Conservation (phyloP, 2,888 invertebrate species). For the Galerucella nymphaeae region DNA sequence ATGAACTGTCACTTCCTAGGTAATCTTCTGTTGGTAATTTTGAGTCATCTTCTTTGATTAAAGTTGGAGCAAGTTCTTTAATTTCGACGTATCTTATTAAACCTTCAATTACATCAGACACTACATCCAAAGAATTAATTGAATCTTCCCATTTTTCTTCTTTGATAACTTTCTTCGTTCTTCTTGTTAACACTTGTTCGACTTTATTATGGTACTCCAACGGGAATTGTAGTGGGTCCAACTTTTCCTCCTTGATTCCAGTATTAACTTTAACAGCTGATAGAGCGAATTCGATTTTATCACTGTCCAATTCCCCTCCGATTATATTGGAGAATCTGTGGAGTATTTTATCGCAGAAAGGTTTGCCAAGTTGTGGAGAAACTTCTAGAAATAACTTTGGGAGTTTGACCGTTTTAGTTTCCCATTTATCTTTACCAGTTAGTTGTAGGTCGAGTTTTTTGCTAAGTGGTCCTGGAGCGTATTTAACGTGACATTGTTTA, state of each 20-base stretch:
- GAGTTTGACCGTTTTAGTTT: constrained; percentile 65
- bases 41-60: constrained; percentile 64
- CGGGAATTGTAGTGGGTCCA: constrained; percentile 67
- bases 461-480: constrained; percentile 70
- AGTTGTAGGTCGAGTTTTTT: constrained; percentile 67
- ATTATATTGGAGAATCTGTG: constrained; percentile 63
- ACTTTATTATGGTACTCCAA: constrained; percentile 71
- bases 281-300: constrained; percentile 70
- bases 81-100: constrained; percentile 73
- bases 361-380: constrained; percentile 65
- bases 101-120: constrained; percentile 64
- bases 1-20: constrained; percentile 45
- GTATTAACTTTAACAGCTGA: constrained; percentile 62
- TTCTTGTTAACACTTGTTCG: constrained; percentile 68
- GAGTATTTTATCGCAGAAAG: constrained; percentile 64
- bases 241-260: constrained; percentile 1
- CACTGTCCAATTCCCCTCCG: constrained; percentile 64
- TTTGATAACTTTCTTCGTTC: constrained; percentile 29
- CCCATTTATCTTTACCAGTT: constrained; percentile 63
- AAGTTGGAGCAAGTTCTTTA: constrained; percentile 69
- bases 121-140: constrained; percentile 20
- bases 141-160: neutral
- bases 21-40: constrained; percentile 41
- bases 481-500: constrained; percentile 59
- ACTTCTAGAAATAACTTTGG: constrained; percentile 68